Percentiles rank a stretch among this genome's conserved stretches.
Evolutionary conservation across 2,797 vertebrate genomes (phyloP).

Genomic region (Balearica regulorum): DNA sequence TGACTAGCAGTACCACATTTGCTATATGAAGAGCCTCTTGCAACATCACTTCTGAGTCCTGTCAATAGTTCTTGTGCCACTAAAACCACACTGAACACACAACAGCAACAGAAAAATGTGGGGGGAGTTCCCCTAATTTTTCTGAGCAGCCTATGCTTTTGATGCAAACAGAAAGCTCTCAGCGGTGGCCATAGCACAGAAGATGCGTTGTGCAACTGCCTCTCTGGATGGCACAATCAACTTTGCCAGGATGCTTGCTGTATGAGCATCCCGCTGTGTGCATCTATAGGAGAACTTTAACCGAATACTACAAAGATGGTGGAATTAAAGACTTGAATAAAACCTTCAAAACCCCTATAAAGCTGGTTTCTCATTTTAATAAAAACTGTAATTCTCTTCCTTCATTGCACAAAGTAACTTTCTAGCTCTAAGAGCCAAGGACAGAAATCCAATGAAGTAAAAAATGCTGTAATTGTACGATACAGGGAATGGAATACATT

Average conservation of each 20-base stretch:
- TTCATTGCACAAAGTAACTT: neutral
- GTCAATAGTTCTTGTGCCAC: neutral
- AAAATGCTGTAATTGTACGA: neutral
- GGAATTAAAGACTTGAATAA: neutral
- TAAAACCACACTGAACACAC: neutral
- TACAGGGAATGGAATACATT: neutral
- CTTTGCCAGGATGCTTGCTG: neutral
- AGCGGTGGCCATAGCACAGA: neutral
- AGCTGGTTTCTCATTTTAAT: neutral
- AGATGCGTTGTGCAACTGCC: neutral
- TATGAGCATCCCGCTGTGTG: neutral
- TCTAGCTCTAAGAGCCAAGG: neutral
- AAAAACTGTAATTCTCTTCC: neutral
- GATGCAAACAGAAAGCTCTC: neutral
- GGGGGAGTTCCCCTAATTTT: accelerated
- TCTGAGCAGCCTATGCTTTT: neutral
- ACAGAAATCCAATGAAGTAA: neutral
- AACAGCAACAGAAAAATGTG: neutral
- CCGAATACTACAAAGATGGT: neutral
- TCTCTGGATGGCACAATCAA: neutral
- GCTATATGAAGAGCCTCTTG: neutral
- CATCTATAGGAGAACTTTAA: neutral
- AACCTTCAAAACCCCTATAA: neutral
- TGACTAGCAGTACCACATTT: neutral
- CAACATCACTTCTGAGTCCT: neutral